Evolutionary conservation across 2,888 invertebrate species (phyloP).

Genomic region (Melinopterus prodromus): DNA sequence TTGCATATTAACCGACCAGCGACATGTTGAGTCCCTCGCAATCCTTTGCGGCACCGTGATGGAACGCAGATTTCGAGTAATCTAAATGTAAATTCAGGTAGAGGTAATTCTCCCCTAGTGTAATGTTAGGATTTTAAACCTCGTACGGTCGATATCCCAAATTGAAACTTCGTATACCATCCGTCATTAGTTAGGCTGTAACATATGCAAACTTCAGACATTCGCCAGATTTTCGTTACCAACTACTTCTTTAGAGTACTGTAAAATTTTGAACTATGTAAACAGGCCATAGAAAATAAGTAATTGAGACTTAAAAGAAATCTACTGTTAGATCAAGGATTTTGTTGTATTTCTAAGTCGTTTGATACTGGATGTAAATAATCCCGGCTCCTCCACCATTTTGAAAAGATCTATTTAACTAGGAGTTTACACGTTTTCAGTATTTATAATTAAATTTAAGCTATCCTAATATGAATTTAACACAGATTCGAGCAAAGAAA

Average conservation of each 20-base stretch:
- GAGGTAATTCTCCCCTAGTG: neutral
- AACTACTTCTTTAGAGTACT: neutral
- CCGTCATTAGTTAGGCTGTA: neutral
- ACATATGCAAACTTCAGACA: neutral
- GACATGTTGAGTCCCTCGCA: neutral
- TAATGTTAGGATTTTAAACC: neutral
- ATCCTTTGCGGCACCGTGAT: neutral
- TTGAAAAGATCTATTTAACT: neutral
- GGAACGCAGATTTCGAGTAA: neutral
- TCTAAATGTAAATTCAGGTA: slow-evolving; percentile 4
- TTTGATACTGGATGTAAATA: neutral
- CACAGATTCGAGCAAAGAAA: too few species aligned
- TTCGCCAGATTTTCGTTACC: neutral
- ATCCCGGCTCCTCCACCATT: neutral
- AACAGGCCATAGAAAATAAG: too few species aligned
- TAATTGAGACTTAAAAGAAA: too few species aligned
- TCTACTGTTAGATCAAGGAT: too few species aligned
- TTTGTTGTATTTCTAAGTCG: too few species aligned
- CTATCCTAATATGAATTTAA: too few species aligned
- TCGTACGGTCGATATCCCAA: neutral
- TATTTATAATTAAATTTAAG: too few species aligned
- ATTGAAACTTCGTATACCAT: neutral
- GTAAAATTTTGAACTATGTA: too few species aligned
- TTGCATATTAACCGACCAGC: neutral
- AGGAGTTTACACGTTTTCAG: neutral